These are phyloP conservation scores for Xestia sexstrigata DNA, from an alignment of 2,888 invertebrate species.

Conservation along the genomic window DNA sequence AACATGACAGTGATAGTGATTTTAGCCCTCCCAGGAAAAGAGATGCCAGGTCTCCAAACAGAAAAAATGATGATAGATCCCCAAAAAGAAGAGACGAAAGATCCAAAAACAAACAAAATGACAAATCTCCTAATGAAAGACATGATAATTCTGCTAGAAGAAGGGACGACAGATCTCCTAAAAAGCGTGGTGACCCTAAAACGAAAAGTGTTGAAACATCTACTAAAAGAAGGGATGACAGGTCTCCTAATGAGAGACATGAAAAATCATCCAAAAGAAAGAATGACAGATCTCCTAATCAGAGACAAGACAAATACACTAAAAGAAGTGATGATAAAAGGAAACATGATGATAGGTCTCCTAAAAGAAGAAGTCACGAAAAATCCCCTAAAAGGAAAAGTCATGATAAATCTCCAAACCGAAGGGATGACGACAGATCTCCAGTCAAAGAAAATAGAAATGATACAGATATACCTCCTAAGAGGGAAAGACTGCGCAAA, in stretches of 20 bases:
- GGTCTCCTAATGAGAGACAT: slow-evolving; percentile 7
- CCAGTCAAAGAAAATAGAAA: slow-evolving; percentile 52
- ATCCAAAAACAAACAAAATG: slow-evolving; percentile 4
- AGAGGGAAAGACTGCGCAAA: slow-evolving; percentile 69
- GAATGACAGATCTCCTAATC: slow-evolving; percentile 3
- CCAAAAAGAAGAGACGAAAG: slow-evolving; percentile 45
- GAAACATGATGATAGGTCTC: slow-evolving; percentile 49
- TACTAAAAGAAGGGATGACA: slow-evolving; percentile 17
- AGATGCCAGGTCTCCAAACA: slow-evolving; percentile 46
- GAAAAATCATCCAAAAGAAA: slow-evolving; percentile 14
- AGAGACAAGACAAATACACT: not conserved
- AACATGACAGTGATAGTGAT: slow-evolving; percentile 79
- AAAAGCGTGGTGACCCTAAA: slow-evolving; percentile 2
- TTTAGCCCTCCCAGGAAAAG: slow-evolving; percentile 80
- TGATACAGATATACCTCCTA: slow-evolving; percentile 68
- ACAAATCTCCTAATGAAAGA: slow-evolving; percentile 23
- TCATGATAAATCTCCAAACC: slow-evolving; percentile 36
- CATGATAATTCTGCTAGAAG: slow-evolving; percentile 28
- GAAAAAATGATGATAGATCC: slow-evolving; percentile 16
- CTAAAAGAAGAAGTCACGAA: slow-evolving; percentile 37
- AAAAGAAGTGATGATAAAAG: slow-evolving; percentile 22
- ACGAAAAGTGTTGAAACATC: slow-evolving; percentile 28
- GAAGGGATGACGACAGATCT: slow-evolving; percentile 43
- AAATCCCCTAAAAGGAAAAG: slow-evolving; percentile 64
- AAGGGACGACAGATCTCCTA: slow-evolving; percentile 36